These are phyloP conservation scores for Thecocarcelia acutangulata DNA, from an alignment of 2,888 invertebrate species.

Conservation along the genomic window DNA sequence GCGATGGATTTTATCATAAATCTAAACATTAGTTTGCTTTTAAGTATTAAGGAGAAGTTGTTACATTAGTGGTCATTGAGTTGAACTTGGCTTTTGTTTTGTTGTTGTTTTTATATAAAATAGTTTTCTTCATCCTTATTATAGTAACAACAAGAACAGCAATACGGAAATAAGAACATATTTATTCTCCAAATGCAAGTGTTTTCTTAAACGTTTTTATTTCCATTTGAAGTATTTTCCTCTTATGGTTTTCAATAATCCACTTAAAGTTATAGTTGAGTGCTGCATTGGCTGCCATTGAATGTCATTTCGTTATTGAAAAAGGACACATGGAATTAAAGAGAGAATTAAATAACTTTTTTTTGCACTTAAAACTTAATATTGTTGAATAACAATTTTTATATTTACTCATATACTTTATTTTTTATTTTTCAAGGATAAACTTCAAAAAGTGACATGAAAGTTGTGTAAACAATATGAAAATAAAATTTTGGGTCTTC, in stretches of 20 bases:
- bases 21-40: conserved; percentile 54
- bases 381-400: no score
- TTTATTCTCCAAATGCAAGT: background rate
- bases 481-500: no score
- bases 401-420: no score
- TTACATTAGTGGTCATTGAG: conserved; percentile 48
- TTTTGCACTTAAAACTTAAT: background rate
- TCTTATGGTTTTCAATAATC: conserved; percentile 50
- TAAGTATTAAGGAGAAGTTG: conserved; percentile 51
- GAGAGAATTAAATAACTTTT: background rate
- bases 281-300: conserved; percentile 43
- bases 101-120: background rate
- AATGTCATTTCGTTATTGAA: conserved; percentile 23
- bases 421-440: no score
- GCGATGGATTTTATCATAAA: conserved; percentile 34
- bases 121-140: background rate
- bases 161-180: background rate
- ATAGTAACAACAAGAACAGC: background rate
- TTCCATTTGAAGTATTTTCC: conserved; percentile 39
- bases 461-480: no score
- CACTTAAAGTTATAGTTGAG: conserved; percentile 49
- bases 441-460: no score
- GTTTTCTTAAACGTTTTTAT: conserved; percentile 5
- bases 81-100: conserved; percentile 31
- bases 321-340: background rate